Conservation (phyloP, 2,113 vertebrate species). For the Galeopterus variegatus region DNA sequence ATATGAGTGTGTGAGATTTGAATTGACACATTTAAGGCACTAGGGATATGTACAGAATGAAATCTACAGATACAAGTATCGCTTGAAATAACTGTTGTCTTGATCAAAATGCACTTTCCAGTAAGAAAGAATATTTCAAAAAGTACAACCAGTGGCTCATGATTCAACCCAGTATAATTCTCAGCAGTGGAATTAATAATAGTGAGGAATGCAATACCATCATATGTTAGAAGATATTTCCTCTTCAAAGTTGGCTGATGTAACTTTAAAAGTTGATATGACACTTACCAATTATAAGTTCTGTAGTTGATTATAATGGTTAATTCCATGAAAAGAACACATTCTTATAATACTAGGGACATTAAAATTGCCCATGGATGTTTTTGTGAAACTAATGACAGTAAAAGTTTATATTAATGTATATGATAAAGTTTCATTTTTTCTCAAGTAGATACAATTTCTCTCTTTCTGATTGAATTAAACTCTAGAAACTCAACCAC, state of each 20-base stretch:
- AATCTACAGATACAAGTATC: neutral
- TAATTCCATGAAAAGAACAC: neutral
- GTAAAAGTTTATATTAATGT: neutral
- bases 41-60: neutral
- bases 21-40: neutral
- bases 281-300: neutral
- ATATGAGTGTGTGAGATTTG: neutral
- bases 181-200: neutral
- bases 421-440: neutral
- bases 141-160: neutral
- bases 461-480: constrained; percentile 39
- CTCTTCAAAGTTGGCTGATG: neutral
- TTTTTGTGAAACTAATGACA: neutral
- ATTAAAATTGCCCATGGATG: neutral
- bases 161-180: neutral
- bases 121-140: neutral
- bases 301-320: neutral
- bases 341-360: neutral
- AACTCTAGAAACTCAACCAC: constrained; percentile 23
- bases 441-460: constrained; percentile 31
- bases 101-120: neutral
- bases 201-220: neutral
- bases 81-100: constrained; percentile 24
- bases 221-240: neutral
- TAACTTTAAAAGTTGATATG: neutral